These are phyloP conservation scores for Chionoecetes opilio DNA, from an alignment of 1,140 invertebrate species.

Conservation along the genomic window DNA sequence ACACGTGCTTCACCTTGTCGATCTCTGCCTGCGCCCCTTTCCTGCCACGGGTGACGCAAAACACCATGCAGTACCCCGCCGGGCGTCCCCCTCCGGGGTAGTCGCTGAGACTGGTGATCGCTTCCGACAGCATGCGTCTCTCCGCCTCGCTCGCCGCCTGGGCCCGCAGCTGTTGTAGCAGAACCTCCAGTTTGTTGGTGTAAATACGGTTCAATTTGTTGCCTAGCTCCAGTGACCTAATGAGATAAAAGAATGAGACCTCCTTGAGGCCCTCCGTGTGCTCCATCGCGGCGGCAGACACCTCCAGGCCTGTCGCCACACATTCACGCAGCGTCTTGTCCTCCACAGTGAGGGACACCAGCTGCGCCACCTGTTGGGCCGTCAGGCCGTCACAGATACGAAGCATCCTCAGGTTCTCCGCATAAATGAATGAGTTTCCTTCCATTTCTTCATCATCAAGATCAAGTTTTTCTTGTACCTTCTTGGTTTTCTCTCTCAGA, in stretches of 20 bases:
- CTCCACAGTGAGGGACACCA: neutral
- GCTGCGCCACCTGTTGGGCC: neutral
- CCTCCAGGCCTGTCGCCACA: neutral
- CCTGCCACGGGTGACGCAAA: conserved; percentile 50
- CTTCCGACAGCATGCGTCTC: neutral
- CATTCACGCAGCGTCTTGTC: neutral
- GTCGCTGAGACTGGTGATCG: neutral
- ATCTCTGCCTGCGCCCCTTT: conserved; percentile 42
- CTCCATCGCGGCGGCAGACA: neutral
- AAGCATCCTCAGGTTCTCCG: conserved; percentile 33
- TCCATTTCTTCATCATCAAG: conserved; percentile 48
- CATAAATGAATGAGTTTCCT: conserved; percentile 49
- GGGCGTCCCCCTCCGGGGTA: conserved; percentile 37
- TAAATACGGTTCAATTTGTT: conserved; percentile 57
- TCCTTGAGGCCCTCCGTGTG: conserved; percentile 56
- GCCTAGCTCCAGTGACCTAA: conserved; percentile 24
- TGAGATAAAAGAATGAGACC: conserved; percentile 58
- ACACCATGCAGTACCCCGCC: conserved; percentile 43
- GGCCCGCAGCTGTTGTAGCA: neutral
- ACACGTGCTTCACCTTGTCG: conserved; percentile 28
- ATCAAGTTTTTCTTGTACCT: conserved; percentile 35
- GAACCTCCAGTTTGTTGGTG: conserved; percentile 5
- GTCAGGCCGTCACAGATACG: conserved; percentile 32
- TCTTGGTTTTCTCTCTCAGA: conserved; percentile 28
- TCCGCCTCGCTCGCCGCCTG: neutral